These are phyloP conservation scores for Notospermus geniculatus DNA, from an alignment of 1,140 invertebrate genomes.

Conservation along the genomic window DNA sequence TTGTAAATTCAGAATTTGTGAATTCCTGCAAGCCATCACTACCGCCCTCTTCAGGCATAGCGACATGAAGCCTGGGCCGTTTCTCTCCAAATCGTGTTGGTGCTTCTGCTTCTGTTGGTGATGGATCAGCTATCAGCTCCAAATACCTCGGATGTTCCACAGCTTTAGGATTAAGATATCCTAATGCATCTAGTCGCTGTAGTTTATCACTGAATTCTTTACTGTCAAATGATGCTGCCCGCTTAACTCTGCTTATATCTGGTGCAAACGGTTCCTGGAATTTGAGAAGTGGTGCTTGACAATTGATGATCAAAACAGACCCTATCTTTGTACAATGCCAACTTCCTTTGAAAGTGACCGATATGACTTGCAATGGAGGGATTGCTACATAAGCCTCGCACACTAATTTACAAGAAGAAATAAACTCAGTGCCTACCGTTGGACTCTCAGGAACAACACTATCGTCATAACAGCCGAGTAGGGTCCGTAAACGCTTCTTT, in stretches of 20 bases:
- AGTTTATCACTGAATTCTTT: constrained; percentile 3
- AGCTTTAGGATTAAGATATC: constrained; percentile 6
- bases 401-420: too few species aligned
- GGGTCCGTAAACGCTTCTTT: constrained; percentile 52
- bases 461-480: constrained; percentile 35
- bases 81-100: not conserved
- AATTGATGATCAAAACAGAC: not conserved
- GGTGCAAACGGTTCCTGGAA: constrained; percentile 5
- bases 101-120: not conserved
- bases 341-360: too few species aligned
- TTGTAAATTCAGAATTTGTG: not conserved
- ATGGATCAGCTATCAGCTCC: constrained; percentile 54
- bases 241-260: not conserved
- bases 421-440: not conserved
- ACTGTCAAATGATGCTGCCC: constrained; percentile 7
- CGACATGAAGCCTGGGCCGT: not conserved
- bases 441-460: not conserved
- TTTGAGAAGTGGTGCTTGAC: not conserved
- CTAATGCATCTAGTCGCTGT: constrained; percentile 9
- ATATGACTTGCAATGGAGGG: too few species aligned
- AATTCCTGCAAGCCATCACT: constrained; percentile 1
- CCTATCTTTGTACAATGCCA: not conserved
- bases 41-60: not conserved
- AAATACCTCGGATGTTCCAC: constrained; percentile 60
- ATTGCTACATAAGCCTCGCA: too few species aligned